Base-by-base conservation (phyloP, 1,140 invertebrate genomes). In the Coelopa frigida region DNA sequence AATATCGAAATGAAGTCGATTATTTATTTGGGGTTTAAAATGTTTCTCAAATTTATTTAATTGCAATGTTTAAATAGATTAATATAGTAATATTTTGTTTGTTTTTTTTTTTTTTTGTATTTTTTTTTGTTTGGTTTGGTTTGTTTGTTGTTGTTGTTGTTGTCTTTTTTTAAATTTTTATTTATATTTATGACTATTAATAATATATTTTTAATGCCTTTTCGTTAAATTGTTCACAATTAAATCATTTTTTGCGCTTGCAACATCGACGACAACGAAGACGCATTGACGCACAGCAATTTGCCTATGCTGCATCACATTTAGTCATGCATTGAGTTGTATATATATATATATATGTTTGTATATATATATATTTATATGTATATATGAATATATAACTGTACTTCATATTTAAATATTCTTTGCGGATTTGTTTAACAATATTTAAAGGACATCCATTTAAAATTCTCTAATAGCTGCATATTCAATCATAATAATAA, bases 321-420 rank as follows among this genome's bases (percentile, higher is more conserved):
- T 42, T 24, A 42, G 31, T 29, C 40, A 42, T 42, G 40, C 40
- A 42, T 24, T 42, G 31, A 42, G 27, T 18, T 29, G 31, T 42
- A 42, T 27, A 29, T 42, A 29, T 42, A 29, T n/a, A n/a, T n/a
- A n/a, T 18, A 42, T 24, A 29, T 42, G 31, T 23, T 42, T 42
- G 31, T n/a, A 18, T 7, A 29, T 42, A 8, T 29, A 42, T 42
- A 18, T 24, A 15, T 42, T 42, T 42, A 42, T 42, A 39, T 5
- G 37, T 39, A 42, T 26, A 26, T 41, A 41, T 23, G 24, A 29
- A 29, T 42, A 20, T 22, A 29, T 42, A 27, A 15, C 5, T 37
- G 22, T 20, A 23, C 2, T 42, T 27, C 22, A 12, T 37, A 12
- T 35, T 40, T 40, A n/a, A 26, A 17, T 40, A 8, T 40, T 27